Percentiles rank a stretch among this genome's conserved stretches.
Conservation (phyloP, 1,140 invertebrate species). For the Drosophila equinoxialis region DNA sequence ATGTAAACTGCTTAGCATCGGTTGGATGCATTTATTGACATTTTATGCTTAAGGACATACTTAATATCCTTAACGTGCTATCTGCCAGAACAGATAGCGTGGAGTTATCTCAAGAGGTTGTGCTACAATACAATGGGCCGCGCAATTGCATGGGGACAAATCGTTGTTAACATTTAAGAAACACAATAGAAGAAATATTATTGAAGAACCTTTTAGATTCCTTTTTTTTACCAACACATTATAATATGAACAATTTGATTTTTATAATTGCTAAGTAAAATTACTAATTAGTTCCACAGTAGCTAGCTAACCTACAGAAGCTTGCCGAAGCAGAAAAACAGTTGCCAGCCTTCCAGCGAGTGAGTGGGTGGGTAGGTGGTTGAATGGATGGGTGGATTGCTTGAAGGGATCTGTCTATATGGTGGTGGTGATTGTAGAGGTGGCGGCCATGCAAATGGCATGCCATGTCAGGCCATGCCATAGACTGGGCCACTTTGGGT, state of each 20-base stretch:
- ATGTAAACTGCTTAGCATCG: slow-evolving; percentile 71
- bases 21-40: slow-evolving; percentile 74
- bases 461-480: slow-evolving; percentile 28
- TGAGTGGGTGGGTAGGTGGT: background rate
- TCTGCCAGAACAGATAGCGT: slow-evolving; percentile 9
- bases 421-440: slow-evolving; percentile 37
- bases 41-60: slow-evolving; percentile 77
- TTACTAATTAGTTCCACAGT: slow-evolving; percentile 31
- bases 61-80: slow-evolving; percentile 66
- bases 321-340: slow-evolving; percentile 41
- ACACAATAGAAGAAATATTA: too few species aligned
- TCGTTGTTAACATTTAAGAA: background rate
- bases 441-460: slow-evolving; percentile 62
- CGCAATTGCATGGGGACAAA: background rate
- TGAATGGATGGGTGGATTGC: slow-evolving; percentile 1
- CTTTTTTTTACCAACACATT: background rate
- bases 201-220: background rate
- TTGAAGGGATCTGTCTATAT: background rate
- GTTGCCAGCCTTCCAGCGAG: slow-evolving; percentile 31
- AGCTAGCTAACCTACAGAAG: slow-evolving; percentile 14
- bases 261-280: background rate
- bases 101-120: slow-evolving; percentile 4
- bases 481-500: slow-evolving; percentile 25
- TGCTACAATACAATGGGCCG: slow-evolving; percentile 1
- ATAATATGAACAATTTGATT: background rate